Evolutionary conservation across 2,797 vertebrate species (phyloP).

Genomic region (Macropus fuliginosus): DNA sequence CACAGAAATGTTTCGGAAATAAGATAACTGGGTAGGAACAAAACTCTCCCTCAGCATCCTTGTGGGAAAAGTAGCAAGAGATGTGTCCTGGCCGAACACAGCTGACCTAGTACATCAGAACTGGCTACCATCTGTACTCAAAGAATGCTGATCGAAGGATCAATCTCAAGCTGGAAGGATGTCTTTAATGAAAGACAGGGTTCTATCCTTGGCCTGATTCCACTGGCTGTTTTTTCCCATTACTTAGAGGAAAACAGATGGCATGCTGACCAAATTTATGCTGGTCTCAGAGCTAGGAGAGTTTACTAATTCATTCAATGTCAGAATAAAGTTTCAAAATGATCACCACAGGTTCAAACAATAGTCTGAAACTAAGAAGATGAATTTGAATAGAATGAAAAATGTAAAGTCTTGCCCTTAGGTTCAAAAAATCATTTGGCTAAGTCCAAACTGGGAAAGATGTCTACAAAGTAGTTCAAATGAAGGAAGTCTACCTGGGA

Average conservation of each 20-base stretch:
- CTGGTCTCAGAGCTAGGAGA: neutral
- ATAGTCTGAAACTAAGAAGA: neutral
- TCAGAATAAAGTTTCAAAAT: neutral
- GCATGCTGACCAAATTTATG: neutral
- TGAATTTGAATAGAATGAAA: neutral
- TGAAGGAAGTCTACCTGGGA: conserved; percentile 12
- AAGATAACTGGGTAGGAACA: neutral
- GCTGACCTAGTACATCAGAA: neutral
- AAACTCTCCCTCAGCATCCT: neutral
- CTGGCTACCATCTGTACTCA: neutral
- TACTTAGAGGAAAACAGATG: neutral
- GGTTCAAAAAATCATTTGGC: neutral
- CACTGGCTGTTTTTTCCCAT: neutral
- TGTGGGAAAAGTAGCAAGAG: neutral
- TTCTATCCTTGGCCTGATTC: neutral
- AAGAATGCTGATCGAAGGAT: neutral
- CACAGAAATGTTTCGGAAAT: neutral
- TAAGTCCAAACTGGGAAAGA: neutral
- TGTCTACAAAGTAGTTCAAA: conserved; percentile 3
- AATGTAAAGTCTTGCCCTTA: neutral
- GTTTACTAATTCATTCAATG: neutral
- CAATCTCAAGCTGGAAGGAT: neutral
- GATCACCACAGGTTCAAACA: neutral
- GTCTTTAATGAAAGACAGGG: neutral
- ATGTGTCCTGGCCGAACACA: neutral